Percentiles rank a stretch among this genome's conserved stretches.
Evolutionary conservation across 1,140 invertebrate genomes (phyloP).

Genomic region (Procambarus clarkii): DNA sequence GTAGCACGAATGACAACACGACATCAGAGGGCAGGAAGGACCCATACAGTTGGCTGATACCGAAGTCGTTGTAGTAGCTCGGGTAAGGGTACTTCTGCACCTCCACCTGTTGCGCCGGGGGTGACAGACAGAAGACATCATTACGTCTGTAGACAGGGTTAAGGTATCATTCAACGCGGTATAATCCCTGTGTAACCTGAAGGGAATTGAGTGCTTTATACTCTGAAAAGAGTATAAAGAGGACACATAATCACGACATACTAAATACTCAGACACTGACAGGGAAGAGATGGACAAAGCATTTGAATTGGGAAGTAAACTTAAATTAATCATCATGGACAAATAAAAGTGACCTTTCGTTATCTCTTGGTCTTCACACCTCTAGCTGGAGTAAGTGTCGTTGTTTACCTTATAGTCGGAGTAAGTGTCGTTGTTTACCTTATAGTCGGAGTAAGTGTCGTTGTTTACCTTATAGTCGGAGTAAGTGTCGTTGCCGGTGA

Average conservation of each 20-base stretch:
- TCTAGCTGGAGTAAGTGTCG: no score
- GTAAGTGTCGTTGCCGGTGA: constrained; percentile 19
- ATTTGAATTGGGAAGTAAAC: no score
- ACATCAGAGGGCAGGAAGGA: constrained; percentile 78
- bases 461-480: constrained; percentile 33
- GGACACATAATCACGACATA: no score
- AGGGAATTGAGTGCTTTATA: no score
- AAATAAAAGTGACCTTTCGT: no score
- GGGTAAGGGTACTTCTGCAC: constrained; percentile 72
- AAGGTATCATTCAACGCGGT: no score
- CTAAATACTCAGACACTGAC: no score
- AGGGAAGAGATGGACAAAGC: no score
- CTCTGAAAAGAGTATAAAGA: no score
- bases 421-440: constrained; percentile 32
- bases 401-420: constrained; percentile 29
- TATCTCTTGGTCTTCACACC: no score
- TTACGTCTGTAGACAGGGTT: not conserved
- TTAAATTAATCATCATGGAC: no score
- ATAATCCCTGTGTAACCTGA: no score
- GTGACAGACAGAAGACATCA: not conserved
- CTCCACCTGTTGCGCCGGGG: constrained; percentile 49
- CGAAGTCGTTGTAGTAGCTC: constrained; percentile 66
- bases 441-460: not conserved
- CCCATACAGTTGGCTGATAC: constrained; percentile 77
- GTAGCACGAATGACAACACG: constrained; percentile 77